Percentiles rank a stretch among this genome's conserved stretches.
Evolutionary conservation across 2,797 vertebrate genomes (phyloP).

Genomic region (Synaphobranchus kaupii): DNA sequence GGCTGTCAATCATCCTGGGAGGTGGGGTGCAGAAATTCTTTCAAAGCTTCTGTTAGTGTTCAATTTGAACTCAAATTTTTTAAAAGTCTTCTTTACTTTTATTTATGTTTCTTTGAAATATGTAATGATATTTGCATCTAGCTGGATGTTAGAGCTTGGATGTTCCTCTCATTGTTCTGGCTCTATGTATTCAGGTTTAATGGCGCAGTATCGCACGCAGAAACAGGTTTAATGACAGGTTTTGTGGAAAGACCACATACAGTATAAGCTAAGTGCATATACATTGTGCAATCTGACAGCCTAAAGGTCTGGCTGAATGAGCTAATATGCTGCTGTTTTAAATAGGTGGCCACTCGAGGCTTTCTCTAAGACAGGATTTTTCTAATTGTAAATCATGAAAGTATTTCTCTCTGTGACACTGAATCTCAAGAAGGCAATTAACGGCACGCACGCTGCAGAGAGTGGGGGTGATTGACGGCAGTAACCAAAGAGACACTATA

Average conservation of each 20-base stretch:
- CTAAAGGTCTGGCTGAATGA: neutral
- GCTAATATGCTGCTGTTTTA: neutral
- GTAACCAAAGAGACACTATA: neutral
- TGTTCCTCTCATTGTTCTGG: neutral
- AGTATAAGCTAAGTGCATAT: neutral
- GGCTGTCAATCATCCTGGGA: neutral
- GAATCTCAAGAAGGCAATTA: slow-evolving; percentile 12
- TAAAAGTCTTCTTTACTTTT: neutral
- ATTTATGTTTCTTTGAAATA: neutral
- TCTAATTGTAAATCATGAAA: neutral
- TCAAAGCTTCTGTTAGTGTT: neutral
- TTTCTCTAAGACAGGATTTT: neutral
- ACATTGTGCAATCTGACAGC: neutral
- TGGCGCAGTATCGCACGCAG: neutral
- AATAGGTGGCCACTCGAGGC: neutral
- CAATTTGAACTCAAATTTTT: neutral
- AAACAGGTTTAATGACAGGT: neutral
- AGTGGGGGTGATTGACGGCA: neutral
- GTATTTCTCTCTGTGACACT: neutral
- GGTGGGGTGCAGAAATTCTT: neutral
- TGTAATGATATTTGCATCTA: neutral
- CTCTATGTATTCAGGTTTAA: neutral
- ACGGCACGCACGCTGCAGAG: neutral
- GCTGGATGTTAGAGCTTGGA: neutral
- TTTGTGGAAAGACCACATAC: neutral